Evolutionary conservation across 1,140 invertebrate genomes (phyloP), one percentile per base, ranked within the genome.

Genomic region (Papilio helenus): DNA sequence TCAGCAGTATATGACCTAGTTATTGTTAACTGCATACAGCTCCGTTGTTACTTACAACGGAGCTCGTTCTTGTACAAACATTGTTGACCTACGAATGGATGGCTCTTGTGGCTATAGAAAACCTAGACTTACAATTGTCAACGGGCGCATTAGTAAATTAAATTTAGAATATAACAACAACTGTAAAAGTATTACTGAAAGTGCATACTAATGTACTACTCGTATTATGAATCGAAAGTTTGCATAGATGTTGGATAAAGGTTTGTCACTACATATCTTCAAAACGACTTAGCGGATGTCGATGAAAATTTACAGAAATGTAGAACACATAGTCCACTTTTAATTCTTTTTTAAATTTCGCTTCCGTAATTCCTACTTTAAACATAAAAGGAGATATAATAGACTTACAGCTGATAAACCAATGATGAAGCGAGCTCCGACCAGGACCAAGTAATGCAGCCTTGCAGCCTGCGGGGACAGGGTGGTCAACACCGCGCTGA

Each of bases 401-500:
- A 79, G 16, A 95, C 95, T 95, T 95, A 97, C 96, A 79, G 96
- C 96, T 49, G 96, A 94, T 79, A 97, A 94, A 83, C 97, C 97
- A 80, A 96, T 96, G 16, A 97, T 79, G 85, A 97, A 96, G 76
- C 97, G 93, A 0, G 96, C 87, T 1, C 92, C 93, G 16, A 97
- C 96, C 0, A 97, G 93, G 0, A 96, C 92, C 72, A 94, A 89
- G 86, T 95, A 97, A 86, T 96, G 97, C 87, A 95, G 86, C 86
- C 94, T 89, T 23, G 97, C 96, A 3, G 95, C 96, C 61, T 95
- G 94, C 1, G 97, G 97, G 82, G 95, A 97, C 44, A 97, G 84
- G 68, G 97, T 95, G 72, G 97, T 97, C 84, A 98, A 93, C 20
- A 98, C 78, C 1, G 96, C 96, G 12, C 96, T 95, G 58, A 96